Base-by-base conservation (phyloP, 2,888 invertebrate genomes). In the Lasioglossum zephyrum region DNA sequence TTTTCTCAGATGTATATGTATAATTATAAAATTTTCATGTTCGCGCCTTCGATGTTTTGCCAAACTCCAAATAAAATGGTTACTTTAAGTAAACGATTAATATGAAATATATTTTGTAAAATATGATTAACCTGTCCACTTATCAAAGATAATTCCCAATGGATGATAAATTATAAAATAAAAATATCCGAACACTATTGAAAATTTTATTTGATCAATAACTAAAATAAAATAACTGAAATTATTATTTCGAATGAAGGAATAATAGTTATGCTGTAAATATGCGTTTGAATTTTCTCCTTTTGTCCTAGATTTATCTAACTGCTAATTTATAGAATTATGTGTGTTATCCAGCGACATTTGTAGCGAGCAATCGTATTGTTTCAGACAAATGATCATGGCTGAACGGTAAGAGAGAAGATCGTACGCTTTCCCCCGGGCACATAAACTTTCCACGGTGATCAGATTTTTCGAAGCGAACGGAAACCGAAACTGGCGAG, bases 401-500 rank as follows among this genome's bases (percentile, higher is more conserved):
- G 41, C 5, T 9, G n/a, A 53, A 44, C 5, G 3, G 72, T 26
- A 1, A 47, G 26, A 47, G 26, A 47, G 31, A 47, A 31, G 31
- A 47, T 47, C 16, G 41, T 26, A 41, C 11, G 41, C 16, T n/a
- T n/a, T 44, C 6, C 2, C 5, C 13, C 31, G 1, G 13, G 44
- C 72, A n/a, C 70, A 41, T 66, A 31, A 73, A 47, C 47, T 73
- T 18, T 22, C 72, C 26, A 73, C 31, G 44, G 44, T 26, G 44
- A 73, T 73, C 31, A 73, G n/a, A 44, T 26, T 26, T 73, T 47
- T 26, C 72, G 72, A 73, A 44, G 47, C 44, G 72, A 73, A 31
- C 72, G 47, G 72, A 73, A 73, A 47, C 72, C 72, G 72, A 73
- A 73, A 73, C 44, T 73, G 72, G 47, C 47, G 47, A 44, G 44